These are phyloP conservation scores for Frieseomelitta varia DNA, from an alignment of 1,140 invertebrate genomes.

Conservation along the genomic window DNA sequence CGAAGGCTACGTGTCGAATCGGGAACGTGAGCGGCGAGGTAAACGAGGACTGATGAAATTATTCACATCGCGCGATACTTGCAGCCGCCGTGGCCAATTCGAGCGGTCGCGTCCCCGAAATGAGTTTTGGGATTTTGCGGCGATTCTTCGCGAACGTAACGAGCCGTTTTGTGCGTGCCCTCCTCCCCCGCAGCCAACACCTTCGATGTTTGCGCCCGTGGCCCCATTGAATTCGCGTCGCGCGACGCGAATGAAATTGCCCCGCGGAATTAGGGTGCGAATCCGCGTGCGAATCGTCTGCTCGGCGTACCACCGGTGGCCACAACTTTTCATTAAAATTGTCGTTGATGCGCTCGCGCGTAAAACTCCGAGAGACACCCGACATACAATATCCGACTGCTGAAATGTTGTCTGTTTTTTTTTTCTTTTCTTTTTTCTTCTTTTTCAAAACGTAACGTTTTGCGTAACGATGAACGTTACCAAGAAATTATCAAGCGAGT, in stretches of 20 bases:
- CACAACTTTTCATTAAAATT: constrained; percentile 15
- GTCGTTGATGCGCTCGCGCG: background rate
- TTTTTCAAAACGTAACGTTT: background rate
- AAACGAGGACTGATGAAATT: background rate
- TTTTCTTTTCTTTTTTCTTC: too few species aligned
- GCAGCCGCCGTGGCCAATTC: background rate
- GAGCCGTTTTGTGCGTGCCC: constrained; percentile 11
- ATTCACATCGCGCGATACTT: background rate
- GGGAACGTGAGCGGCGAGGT: background rate
- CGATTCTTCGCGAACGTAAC: constrained; percentile 19
- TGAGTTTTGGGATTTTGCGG: constrained; percentile 13
- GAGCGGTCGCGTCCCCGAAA: background rate
- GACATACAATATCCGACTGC: background rate
- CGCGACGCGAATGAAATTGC: constrained; percentile 25
- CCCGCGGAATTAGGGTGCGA: background rate
- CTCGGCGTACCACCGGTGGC: background rate
- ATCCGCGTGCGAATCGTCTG: background rate
- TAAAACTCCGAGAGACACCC: background rate
- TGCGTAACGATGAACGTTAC: background rate
- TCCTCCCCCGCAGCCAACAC: background rate
- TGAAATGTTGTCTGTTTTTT: background rate
- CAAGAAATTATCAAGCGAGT: background rate
- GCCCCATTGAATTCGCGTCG: constrained; percentile 2
- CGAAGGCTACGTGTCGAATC: background rate
- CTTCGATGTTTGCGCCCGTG: constrained; percentile 22